A percentile compares a stretch with the other conserved stretches of the same genome.
phyloP scores from a whole-genome alignment of 2,113 vertebrate species.

The Dipodomys spectabilis region DNA sequence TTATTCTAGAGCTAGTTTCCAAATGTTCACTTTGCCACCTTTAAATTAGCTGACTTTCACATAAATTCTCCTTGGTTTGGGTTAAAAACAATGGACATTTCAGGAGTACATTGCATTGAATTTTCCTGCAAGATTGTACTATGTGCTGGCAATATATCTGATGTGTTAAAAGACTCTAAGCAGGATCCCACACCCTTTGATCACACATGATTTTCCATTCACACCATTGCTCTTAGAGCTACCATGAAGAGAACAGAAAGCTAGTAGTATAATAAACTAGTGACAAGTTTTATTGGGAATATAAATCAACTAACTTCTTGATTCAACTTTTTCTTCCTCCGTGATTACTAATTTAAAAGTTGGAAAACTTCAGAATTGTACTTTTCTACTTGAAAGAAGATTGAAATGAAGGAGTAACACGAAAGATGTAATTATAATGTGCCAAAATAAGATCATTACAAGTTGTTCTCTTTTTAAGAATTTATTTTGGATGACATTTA shows the following conservation, averaged over 20 bases:
- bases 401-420: slow-evolving; percentile 71
- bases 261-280: slow-evolving; percentile 21
- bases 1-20: not conserved
- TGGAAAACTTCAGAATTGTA: slow-evolving; percentile 60
- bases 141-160: not conserved
- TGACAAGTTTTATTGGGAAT: slow-evolving; percentile 54
- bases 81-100: slow-evolving; percentile 43
- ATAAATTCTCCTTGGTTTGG: slow-evolving; percentile 14
- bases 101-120: not conserved
- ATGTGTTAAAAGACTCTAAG: slow-evolving; percentile 60
- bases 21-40: not conserved
- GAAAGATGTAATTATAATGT: slow-evolving; percentile 74
- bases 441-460: slow-evolving; percentile 70
- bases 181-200: slow-evolving; percentile 7
- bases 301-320: slow-evolving; percentile 19
- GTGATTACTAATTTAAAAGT: slow-evolving; percentile 60
- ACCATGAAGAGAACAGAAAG: not conserved
- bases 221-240: slow-evolving; percentile 18
- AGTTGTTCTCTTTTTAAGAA: slow-evolving; percentile 70
- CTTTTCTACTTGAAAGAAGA: slow-evolving; percentile 61
- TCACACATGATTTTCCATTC: slow-evolving; percentile 69
- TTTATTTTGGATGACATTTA: slow-evolving; percentile 76
- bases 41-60: not conserved
- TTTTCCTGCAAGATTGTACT: slow-evolving; percentile 3
- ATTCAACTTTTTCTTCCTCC: slow-evolving; percentile 52